Percentiles rank a stretch among this genome's conserved stretches.
Evolutionary conservation across 2,888 invertebrate species (phyloP).

Genomic region (Pemphredon lugubris): DNA sequence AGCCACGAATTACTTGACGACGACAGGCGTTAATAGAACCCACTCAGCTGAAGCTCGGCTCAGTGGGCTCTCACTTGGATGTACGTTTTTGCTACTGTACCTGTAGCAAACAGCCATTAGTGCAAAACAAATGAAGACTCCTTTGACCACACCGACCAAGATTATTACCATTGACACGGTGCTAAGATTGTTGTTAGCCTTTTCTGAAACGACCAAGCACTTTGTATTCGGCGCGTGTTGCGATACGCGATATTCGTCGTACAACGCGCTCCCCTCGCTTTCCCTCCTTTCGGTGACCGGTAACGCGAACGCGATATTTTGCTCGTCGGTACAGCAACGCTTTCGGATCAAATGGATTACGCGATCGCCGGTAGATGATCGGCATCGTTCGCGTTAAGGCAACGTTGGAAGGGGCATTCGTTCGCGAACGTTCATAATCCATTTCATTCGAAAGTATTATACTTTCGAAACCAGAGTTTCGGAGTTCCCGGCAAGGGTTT

Average conservation of each 20-base stretch:
- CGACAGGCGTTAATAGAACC: constrained; percentile 71
- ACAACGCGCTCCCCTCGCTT: too few species aligned
- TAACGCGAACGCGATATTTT: too few species aligned
- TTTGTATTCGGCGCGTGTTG: constrained; percentile 49
- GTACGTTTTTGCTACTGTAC: constrained; percentile 83
- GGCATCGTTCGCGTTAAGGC: too few species aligned
- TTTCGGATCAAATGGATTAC: not conserved
- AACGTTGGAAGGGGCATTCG: too few species aligned
- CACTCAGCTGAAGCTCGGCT: constrained; percentile 55
- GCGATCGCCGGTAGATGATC: too few species aligned
- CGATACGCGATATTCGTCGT: not conserved
- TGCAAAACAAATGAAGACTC: constrained; percentile 97
- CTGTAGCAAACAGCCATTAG: constrained; percentile 97
- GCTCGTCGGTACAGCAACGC: too few species aligned
- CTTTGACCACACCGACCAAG: constrained; percentile 95
- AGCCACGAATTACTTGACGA: constrained; percentile 76
- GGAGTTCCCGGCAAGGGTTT: not conserved
- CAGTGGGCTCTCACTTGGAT: constrained; percentile 54
- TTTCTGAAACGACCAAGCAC: constrained; percentile 83
- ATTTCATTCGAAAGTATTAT: not conserved
- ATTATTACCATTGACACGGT: constrained; percentile 95
- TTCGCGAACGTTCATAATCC: too few species aligned
- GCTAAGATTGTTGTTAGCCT: constrained; percentile 91
- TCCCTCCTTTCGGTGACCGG: too few species aligned
- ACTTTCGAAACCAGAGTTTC: too few species aligned